Evolutionary conservation across 2,888 invertebrate genomes (phyloP).

Genomic region (Marronus borbonicus): DNA sequence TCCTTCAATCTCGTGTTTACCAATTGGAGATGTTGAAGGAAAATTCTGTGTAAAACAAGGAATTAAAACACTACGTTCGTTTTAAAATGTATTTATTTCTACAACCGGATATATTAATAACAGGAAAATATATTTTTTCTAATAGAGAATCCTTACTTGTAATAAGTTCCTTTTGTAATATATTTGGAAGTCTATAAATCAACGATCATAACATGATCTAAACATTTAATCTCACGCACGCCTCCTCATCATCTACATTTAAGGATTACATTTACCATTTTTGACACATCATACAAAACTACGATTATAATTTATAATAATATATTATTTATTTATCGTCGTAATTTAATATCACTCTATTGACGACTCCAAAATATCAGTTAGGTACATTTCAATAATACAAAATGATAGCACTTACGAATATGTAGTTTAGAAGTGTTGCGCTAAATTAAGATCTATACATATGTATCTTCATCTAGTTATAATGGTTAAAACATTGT

Average conservation of each 20-base stretch:
- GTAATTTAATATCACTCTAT: conserved; percentile 33
- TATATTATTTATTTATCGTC: conserved; percentile 13
- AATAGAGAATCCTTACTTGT: conserved; percentile 33
- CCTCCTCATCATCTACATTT: neutral
- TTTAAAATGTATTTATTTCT: conserved; percentile 38
- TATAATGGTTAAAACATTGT: too few species aligned
- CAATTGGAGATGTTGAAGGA: too few species aligned
- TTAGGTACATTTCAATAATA: neutral
- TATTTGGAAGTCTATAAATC: conserved; percentile 29
- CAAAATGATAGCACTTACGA: neutral
- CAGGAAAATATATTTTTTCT: conserved; percentile 42
- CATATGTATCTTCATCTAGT: too few species aligned
- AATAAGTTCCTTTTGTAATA: neutral
- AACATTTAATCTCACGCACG: conserved; percentile 5
- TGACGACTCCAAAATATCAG: conserved; percentile 15
- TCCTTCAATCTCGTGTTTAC: too few species aligned
- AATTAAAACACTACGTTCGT: neutral
- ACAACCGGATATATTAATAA: conserved; percentile 41
- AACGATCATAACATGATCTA: neutral
- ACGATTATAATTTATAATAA: neutral
- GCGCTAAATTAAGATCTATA: too few species aligned
- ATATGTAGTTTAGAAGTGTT: too few species aligned
- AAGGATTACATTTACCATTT: conserved; percentile 5
- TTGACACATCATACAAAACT: conserved; percentile 13
- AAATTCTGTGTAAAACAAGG: neutral